A percentile compares a stretch with the other conserved stretches of the same genome.
phyloP scores from a whole-genome alignment of 2,888 invertebrate species.

The Latrodectus hesperus region DNA sequence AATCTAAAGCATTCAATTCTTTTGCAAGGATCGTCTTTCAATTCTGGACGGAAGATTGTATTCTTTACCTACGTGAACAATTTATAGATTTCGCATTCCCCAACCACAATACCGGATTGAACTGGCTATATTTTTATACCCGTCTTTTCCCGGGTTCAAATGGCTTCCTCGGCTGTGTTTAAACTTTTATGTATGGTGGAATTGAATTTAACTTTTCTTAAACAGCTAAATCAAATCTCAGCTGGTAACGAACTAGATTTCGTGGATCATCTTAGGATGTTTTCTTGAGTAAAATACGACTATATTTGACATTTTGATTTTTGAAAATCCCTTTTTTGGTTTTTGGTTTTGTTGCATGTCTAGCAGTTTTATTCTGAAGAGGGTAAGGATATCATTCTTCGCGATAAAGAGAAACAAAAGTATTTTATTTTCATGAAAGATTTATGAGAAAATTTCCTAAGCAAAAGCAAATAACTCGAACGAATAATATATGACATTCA shows the following conservation, averaged over 20 bases:
- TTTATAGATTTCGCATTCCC: slow-evolving; percentile 52
- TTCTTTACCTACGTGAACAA: slow-evolving; percentile 34
- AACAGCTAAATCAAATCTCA: slow-evolving; percentile 53
- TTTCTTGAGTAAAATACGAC: background rate
- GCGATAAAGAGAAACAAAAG: too few species aligned
- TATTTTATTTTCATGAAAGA: too few species aligned
- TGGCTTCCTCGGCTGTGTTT: background rate
- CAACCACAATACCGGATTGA: slow-evolving; percentile 34
- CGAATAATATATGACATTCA: too few species aligned
- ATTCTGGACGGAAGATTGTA: background rate
- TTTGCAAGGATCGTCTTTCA: background rate
- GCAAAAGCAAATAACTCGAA: too few species aligned
- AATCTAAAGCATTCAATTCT: slow-evolving; percentile 36
- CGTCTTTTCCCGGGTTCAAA: background rate
- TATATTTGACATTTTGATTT: background rate
- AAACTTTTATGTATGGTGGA: background rate
- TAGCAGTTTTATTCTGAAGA: too few species aligned
- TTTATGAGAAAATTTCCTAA: too few species aligned
- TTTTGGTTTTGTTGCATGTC: too few species aligned
- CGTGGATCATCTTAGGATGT: background rate
- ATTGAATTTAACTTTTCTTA: slow-evolving; percentile 25
- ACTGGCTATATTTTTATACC: slow-evolving; percentile 34
- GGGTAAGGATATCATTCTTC: too few species aligned
- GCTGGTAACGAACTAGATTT: slow-evolving; percentile 44
- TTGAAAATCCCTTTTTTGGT: background rate